A percentile compares a stretch with the other conserved stretches of the same genome.
phyloP scores from a whole-genome alignment of 37 sponge, comb jelly and placozoan species.

The Tethya wilhelma region DNA sequence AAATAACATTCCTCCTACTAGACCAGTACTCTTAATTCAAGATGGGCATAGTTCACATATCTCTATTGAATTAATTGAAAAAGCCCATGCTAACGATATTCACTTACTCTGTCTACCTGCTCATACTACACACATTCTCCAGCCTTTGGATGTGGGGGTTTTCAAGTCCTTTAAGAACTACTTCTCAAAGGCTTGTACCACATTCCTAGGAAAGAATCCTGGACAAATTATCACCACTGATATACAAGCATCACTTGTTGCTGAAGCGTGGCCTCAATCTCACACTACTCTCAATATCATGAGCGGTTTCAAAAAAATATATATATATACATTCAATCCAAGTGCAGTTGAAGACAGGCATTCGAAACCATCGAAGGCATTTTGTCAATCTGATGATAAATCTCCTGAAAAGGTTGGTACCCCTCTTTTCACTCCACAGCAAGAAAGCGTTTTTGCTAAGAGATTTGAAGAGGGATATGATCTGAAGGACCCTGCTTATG shows the following conservation, averaged over 20 bases:
- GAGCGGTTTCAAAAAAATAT: conserved; percentile 65
- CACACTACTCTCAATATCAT: conserved; percentile 55
- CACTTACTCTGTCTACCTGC: conserved; percentile 59
- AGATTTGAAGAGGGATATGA: conserved; percentile 52
- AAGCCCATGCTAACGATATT: conserved; percentile 54
- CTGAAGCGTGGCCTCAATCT: conserved; percentile 35
- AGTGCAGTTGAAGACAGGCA: conserved; percentile 57
- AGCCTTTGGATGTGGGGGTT: conserved; percentile 69
- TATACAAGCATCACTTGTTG: conserved; percentile 43
- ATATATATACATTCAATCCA: conserved; percentile 59
- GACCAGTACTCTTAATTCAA: conserved; percentile 54
- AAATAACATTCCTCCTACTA: conserved; percentile 40
- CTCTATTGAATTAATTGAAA: conserved; percentile 59
- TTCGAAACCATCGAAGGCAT: conserved; percentile 57
- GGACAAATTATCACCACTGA: conserved; percentile 57
- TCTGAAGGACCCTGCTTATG: conserved; percentile 38
- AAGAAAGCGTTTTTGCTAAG: conserved; percentile 19
- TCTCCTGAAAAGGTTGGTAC: not conserved
- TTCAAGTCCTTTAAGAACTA: conserved; percentile 64
- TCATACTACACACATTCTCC: conserved; percentile 66
- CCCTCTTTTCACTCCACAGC: conserved; percentile 13
- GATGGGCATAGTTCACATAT: conserved; percentile 75
- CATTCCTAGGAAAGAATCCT: conserved; percentile 35
- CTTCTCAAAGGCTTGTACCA: conserved; percentile 52
- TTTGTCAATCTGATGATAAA: not conserved